A percentile compares a stretch with the other conserved stretches of the same genome.
phyloP scores from a whole-genome alignment of 2,113 vertebrate species.

The Morone saxatilis region DNA sequence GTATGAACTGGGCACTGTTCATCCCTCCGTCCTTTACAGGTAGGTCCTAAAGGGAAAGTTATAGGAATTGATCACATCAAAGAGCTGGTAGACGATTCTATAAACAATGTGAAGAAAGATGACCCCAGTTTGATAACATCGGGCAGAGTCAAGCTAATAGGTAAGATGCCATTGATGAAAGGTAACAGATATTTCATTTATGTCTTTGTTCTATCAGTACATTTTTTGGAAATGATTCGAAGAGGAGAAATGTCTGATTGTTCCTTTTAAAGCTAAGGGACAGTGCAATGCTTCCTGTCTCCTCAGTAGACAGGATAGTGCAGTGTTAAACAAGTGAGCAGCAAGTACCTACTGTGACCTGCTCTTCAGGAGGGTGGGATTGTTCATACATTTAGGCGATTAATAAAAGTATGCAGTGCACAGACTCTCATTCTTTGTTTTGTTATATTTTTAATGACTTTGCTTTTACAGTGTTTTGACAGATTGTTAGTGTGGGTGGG shows the following conservation, averaged over 20 bases:
- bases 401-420: background rate
- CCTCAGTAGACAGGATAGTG: background rate
- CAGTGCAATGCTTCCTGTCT: background rate
- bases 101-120: constrained; percentile 97
- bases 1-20: background rate
- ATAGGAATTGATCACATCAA: constrained; percentile 99
- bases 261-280: too few relatives aligned
- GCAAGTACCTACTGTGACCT: constrained; percentile 22
- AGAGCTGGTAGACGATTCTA: constrained; percentile 97
- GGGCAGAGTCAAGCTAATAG: constrained; percentile 92
- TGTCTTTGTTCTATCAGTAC: background rate
- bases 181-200: background rate
- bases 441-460: background rate
- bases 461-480: background rate
- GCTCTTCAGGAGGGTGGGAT: constrained; percentile 8
- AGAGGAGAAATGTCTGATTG: background rate
- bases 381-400: background rate
- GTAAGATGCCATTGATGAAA: constrained; percentile 79
- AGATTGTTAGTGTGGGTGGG: background rate
- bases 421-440: background rate
- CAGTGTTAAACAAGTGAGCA: constrained; percentile 60
- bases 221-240: background rate
- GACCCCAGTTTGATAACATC: constrained; percentile 94
- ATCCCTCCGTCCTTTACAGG: constrained; percentile 83
- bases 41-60: constrained; percentile 95